phyloP scores from a whole-genome alignment of 2,888 invertebrate genomes.

The Oxytorus armatus region DNA sequence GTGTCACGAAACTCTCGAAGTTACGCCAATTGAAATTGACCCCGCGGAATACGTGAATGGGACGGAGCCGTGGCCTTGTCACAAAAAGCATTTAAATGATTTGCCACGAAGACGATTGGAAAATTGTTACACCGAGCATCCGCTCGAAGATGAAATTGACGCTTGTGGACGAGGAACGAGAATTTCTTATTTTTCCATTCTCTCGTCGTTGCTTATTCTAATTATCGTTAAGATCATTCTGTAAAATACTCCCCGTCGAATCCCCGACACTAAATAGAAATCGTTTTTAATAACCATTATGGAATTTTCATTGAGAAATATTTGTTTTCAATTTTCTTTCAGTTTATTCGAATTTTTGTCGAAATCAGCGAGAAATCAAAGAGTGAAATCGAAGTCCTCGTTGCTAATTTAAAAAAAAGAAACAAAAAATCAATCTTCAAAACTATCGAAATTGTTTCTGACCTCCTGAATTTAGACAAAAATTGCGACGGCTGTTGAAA shows the following conservation, averaged over 20 bases:
- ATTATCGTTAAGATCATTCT: conserved; percentile 67
- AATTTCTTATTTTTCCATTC: conserved; percentile 72
- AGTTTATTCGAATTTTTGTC: too few relatives aligned
- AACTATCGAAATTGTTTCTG: too few relatives aligned
- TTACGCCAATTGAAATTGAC: conserved; percentile 85
- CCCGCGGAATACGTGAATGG: conserved; percentile 83
- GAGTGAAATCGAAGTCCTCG: too few relatives aligned
- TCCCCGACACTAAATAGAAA: conserved; percentile 20
- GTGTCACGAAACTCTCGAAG: conserved; percentile 85
- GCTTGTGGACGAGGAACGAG: conserved; percentile 83
- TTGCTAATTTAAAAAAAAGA: too few relatives aligned
- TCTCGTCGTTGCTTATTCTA: conserved; percentile 67
- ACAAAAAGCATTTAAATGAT: conserved; percentile 90
- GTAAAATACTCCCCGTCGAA: conserved; percentile 33
- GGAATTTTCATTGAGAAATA: too few relatives aligned
- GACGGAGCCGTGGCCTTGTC: conserved; percentile 87
- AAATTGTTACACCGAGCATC: conserved; percentile 92
- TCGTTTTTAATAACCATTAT: too few relatives aligned
- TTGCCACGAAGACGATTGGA: conserved; percentile 89
- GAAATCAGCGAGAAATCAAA: too few relatives aligned
- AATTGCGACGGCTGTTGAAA: too few relatives aligned
- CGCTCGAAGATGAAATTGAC: conserved; percentile 86
- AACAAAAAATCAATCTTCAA: too few relatives aligned
- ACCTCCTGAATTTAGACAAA: too few relatives aligned
- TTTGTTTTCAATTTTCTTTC: too few relatives aligned